Evolutionary conservation across 2,888 invertebrate species (phyloP).

Genomic region (Isotomurus palustris): DNA sequence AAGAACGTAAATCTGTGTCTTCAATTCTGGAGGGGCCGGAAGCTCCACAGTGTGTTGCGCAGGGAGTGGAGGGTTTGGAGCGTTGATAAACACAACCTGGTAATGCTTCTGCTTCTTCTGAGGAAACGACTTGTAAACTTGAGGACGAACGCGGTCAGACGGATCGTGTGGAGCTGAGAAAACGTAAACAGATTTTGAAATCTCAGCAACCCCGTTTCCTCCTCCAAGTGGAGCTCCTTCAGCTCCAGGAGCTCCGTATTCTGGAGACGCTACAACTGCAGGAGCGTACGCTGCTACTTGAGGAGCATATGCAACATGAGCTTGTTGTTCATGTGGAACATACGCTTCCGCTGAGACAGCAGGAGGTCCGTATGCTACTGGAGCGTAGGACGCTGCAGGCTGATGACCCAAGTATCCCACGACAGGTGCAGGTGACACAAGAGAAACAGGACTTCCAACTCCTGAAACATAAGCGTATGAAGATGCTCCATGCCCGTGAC

Average conservation of each 20-base stretch:
- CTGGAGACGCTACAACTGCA: neutral
- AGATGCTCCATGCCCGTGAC: too few species aligned
- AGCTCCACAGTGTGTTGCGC: conserved; percentile 9
- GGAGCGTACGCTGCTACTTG: too few species aligned
- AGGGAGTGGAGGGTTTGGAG: conserved; percentile 1
- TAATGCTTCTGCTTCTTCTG: conserved; percentile 5
- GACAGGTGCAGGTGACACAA: too few species aligned
- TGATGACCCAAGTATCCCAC: too few species aligned
- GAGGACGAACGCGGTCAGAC: neutral
- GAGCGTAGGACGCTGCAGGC: too few species aligned
- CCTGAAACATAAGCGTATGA: too few species aligned
- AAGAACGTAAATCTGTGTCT: conserved; percentile 11
- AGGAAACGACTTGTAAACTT: conserved; percentile 2
- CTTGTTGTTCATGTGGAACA: too few species aligned
- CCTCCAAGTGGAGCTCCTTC: neutral
- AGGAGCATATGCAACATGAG: too few species aligned
- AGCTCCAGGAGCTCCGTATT: neutral
- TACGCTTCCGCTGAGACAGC: too few species aligned
- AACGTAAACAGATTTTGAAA: conserved; percentile 11
- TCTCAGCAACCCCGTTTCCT: neutral
- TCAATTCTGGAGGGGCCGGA: conserved; percentile 3
- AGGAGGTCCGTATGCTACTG: too few species aligned
- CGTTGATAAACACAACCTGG: conserved; percentile 10
- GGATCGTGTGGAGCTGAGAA: conserved; percentile 9
- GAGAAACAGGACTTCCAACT: too few species aligned